These are phyloP conservation scores for Pantelozetes paolii DNA, from an alignment of 2,888 invertebrate species.

Conservation along the genomic window DNA sequence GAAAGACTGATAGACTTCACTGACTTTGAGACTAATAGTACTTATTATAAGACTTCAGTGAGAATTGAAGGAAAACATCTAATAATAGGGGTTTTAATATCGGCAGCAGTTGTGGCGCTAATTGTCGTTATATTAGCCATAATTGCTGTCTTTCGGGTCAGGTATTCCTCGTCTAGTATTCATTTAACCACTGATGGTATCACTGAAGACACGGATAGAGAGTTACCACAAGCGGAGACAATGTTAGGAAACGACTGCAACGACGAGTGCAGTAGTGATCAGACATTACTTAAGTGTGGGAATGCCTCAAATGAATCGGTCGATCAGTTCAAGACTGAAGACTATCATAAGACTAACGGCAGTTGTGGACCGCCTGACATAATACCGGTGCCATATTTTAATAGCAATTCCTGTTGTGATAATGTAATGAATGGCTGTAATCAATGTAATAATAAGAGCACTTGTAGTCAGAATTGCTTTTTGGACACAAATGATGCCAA, in stretches of 20 bases:
- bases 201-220: not conserved
- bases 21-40: not conserved
- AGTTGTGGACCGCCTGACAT: slow-evolving; percentile 8
- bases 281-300: slow-evolving; percentile 11
- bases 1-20: slow-evolving; percentile 38
- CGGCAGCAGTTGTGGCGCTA: slow-evolving; percentile 26
- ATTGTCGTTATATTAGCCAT: slow-evolving; percentile 37
- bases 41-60: not conserved
- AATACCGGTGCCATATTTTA: slow-evolving; percentile 24
- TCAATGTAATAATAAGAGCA: slow-evolving; percentile 20
- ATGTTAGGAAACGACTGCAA: not conserved
- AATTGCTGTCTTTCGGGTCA: slow-evolving; percentile 28
- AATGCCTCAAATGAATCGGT: not conserved
- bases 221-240: slow-evolving; percentile 13
- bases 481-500: not conserved
- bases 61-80: slow-evolving; percentile 34
- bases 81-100: slow-evolving; percentile 36
- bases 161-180: slow-evolving; percentile 24
- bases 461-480: slow-evolving; percentile 8
- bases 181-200: not conserved
- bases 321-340: not conserved
- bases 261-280: slow-evolving; percentile 20
- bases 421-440: not conserved
- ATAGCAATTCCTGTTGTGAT: not conserved
- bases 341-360: slow-evolving; percentile 1